Base-by-base conservation (phyloP, 1,140 invertebrate species). In the Aleiodes sp. region DNA sequence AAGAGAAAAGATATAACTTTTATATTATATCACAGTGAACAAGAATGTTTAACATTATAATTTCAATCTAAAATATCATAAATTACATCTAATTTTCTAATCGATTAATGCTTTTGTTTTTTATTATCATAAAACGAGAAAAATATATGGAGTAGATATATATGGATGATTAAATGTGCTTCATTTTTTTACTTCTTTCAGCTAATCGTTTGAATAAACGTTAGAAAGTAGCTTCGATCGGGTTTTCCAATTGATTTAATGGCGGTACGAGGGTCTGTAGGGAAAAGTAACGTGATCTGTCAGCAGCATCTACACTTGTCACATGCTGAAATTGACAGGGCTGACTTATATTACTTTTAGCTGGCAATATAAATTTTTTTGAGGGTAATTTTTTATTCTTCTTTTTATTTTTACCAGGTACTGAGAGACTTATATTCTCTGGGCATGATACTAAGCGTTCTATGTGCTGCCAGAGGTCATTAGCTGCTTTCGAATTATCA, bases 301-400 rank as follows among this genome's bases (percentile, higher is more conserved):
- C 93, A 59, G 88, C 88, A 14, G 88, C 86, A 67, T 94, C 92
- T 9, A 96, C 90, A 70, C 90, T 93, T 26, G 93, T 95, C 52
- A 96, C 90, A 78, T 96, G 94, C 65, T 94, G 92, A 82, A 96
- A 96, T 76, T 93, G 93, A 80, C 94, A 96, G 0, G 94, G 94
- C 75, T 92, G 90, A 10, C 94, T 95, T 72, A 96, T 96, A 79
- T 95, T 93, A 56, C 89, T 90, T 80, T 96, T 96, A 21, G 91
- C 89, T 3, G 94, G 93, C 61, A 92, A 82, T 52, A 88, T 87
- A 4, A 85, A 80, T 56, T 88, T 87, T 78, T 88, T 89, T 0
- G 79, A 78, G 6, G 79, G 73, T 63, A 85, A 87, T 71, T 73
- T 61, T 46, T 69, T 59, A n/a, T 86, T 84, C 65, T 89, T 88